Conservation (phyloP, 2,113 vertebrate species). For the Mirounga angustirostris region DNA sequence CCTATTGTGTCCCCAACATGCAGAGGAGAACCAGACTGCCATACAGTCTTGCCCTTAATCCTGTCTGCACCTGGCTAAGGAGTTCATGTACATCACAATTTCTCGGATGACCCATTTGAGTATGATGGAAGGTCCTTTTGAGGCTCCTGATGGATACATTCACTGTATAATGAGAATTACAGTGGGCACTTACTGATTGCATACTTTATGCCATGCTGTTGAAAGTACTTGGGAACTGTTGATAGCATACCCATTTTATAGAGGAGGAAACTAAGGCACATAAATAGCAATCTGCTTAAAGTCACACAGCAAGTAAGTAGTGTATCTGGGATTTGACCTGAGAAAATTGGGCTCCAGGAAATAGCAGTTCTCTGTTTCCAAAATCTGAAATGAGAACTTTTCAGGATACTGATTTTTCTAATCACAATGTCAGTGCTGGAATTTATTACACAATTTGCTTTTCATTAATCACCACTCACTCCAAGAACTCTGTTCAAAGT, state of each 20-base stretch:
- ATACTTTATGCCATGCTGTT: too few relatives aligned
- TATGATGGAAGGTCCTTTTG: background rate
- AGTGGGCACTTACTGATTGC: fast-evolving
- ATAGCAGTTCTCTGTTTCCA: background rate
- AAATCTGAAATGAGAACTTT: background rate
- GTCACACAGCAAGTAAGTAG: background rate
- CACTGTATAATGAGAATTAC: too few relatives aligned
- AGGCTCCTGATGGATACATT: fast-evolving
- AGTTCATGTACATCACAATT: fast-evolving
- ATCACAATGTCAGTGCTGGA: background rate
- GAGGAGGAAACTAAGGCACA: background rate
- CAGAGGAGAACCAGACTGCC: background rate
- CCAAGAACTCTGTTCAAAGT: constrained; percentile 36
- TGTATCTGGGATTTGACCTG: background rate
- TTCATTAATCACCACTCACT: constrained; percentile 57
- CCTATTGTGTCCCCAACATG: background rate
- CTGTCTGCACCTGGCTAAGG: background rate
- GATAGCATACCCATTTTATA: background rate
- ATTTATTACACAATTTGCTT: constrained; percentile 29
- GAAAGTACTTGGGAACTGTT: background rate
- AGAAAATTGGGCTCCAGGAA: background rate
- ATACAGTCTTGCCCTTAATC: background rate
- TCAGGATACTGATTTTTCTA: background rate
- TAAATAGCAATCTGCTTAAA: background rate
- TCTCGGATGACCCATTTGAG: background rate